These are phyloP conservation scores for Pachydiplax longipennis DNA, from an alignment of 2,888 invertebrate genomes.

Conservation along the genomic window DNA sequence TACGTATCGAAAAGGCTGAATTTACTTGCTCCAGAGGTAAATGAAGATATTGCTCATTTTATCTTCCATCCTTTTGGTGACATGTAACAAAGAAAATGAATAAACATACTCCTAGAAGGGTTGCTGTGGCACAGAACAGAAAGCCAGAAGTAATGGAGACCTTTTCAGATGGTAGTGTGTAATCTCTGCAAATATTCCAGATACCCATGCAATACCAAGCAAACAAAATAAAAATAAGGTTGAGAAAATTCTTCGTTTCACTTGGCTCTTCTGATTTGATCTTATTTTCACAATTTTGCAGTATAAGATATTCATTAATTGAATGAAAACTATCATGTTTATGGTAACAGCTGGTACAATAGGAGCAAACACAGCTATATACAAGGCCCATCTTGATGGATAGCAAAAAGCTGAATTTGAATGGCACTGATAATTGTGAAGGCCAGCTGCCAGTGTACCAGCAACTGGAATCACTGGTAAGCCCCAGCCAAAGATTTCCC, in stretches of 20 bases:
- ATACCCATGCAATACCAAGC: slow-evolving; percentile 49
- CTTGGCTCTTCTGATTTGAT: no score
- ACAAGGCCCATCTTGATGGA: no score
- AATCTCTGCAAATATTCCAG: slow-evolving; percentile 40
- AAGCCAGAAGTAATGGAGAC: slow-evolving; percentile 35
- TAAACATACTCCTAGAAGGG: slow-evolving; percentile 47
- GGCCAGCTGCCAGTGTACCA: no score
- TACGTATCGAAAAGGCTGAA: no score
- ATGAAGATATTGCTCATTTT: background rate
- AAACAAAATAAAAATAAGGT: slow-evolving; percentile 48
- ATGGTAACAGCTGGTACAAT: slow-evolving; percentile 40
- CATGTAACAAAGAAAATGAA: slow-evolving; percentile 50
- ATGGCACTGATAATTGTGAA: no score
- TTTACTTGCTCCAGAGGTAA: background rate
- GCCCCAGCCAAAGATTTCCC: slow-evolving; percentile 48
- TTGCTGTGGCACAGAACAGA: slow-evolving; percentile 47
- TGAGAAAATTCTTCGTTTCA: slow-evolving; percentile 38
- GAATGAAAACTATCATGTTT: slow-evolving; percentile 46
- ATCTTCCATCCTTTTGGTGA: slow-evolving; percentile 40
- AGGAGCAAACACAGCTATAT: no score
- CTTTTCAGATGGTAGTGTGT: background rate
- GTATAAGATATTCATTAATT: slow-evolving; percentile 24
- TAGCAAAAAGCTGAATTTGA: no score
- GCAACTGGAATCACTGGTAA: slow-evolving; percentile 47
- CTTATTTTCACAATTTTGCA: background rate